Evolutionary conservation across 1,140 invertebrate species (phyloP).

Genomic region (Cephus cinctus): DNA sequence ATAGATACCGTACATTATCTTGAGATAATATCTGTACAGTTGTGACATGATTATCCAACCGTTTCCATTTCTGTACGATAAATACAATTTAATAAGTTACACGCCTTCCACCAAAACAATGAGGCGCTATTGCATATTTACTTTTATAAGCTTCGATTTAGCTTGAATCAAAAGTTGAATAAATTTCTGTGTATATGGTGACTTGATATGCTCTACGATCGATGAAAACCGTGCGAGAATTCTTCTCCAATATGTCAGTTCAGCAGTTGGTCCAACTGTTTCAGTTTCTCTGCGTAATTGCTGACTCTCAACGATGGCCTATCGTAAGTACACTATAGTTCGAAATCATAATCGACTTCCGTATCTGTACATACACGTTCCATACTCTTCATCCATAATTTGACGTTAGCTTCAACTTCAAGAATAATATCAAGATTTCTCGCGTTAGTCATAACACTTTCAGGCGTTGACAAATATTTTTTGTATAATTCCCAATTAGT

Average conservation of each 20-base stretch:
- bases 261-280: conserved; percentile 75
- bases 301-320: conserved; percentile 67
- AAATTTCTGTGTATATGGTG: conserved; percentile 62
- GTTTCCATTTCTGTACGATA: conserved; percentile 70
- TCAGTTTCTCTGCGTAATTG: conserved; percentile 80
- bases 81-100: conserved; percentile 1
- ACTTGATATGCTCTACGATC: conserved; percentile 76
- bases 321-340: conserved; percentile 7
- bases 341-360: neutral
- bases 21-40: conserved; percentile 77
- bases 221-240: conserved; percentile 76
- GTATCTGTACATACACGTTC: conserved; percentile 55
- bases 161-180: conserved; percentile 67
- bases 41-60: conserved; percentile 70
- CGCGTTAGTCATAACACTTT: conserved; percentile 52
- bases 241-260: conserved; percentile 80
- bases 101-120: conserved; percentile 15
- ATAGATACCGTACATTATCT: conserved; percentile 88
- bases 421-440: conserved; percentile 55
- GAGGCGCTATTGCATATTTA: no score
- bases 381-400: conserved; percentile 65
- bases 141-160: conserved; percentile 70
- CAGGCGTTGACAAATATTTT: conserved; percentile 54
- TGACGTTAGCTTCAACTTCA: conserved; percentile 60
- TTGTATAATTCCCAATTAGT: conserved; percentile 57